These are phyloP conservation scores for Echiichthys vipera DNA, from an alignment of 2,797 vertebrate genomes.

Conservation along the genomic window DNA sequence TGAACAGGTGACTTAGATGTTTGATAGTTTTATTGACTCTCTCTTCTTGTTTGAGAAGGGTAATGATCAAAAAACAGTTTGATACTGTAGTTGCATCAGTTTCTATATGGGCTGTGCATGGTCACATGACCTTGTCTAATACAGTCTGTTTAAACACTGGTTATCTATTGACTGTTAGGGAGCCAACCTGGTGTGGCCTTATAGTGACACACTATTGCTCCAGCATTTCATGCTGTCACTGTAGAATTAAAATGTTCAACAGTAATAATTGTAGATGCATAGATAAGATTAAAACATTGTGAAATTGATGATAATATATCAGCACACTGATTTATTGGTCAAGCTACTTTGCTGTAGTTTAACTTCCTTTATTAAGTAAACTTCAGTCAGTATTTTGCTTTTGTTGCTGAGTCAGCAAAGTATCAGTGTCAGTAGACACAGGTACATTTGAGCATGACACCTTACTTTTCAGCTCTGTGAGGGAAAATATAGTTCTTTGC, in stretches of 20 bases:
- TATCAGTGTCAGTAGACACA: neutral
- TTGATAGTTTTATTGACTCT: neutral
- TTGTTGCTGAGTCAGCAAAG: conserved; percentile 15
- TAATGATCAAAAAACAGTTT: neutral
- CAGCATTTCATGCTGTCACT: neutral
- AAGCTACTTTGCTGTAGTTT: neutral
- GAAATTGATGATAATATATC: neutral
- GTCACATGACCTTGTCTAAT: conserved; percentile 8
- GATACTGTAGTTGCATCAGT: neutral
- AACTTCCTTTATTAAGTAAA: neutral
- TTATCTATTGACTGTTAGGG: conserved; percentile 34
- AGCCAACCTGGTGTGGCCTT: neutral
- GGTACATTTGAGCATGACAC: neutral
- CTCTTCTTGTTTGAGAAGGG: neutral
- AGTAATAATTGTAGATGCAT: neutral
- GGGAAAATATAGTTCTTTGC: neutral
- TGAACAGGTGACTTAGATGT: conserved; percentile 88
- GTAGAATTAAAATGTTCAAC: neutral
- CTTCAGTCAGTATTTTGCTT: neutral
- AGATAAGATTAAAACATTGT: neutral
- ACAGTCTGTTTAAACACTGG: conserved; percentile 34
- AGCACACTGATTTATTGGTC: neutral
- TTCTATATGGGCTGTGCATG: neutral
- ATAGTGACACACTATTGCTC: neutral
- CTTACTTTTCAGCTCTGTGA: neutral